phyloP scores from a whole-genome alignment of 2,113 vertebrate genomes.

The Columbina picui region DNA sequence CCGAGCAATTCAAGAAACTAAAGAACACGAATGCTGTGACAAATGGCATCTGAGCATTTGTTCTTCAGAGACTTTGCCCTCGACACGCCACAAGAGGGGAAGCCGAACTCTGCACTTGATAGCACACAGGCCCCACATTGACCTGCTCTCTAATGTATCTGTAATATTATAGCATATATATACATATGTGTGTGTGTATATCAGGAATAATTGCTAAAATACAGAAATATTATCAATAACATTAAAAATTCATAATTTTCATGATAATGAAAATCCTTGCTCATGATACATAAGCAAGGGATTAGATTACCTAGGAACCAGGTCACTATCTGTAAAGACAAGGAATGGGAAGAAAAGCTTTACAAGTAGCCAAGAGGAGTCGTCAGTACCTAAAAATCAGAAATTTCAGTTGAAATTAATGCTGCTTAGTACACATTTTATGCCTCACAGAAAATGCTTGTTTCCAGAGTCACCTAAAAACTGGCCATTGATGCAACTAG shows the following conservation, averaged over 20 bases:
- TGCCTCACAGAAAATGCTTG: neutral
- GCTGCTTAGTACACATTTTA: neutral
- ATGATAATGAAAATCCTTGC: neutral
- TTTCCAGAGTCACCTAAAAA: neutral
- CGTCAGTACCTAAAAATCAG: neutral
- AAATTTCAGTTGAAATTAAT: neutral
- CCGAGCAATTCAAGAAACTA: neutral
- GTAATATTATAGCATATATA: neutral
- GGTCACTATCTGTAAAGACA: neutral
- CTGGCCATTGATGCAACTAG: neutral
- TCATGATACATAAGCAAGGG: neutral
- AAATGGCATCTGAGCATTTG: neutral
- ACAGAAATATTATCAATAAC: neutral
- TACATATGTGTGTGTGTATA: neutral
- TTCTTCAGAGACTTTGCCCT: neutral
- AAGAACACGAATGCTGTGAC: neutral
- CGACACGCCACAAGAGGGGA: neutral
- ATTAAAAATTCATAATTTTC: neutral
- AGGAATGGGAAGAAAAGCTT: neutral
- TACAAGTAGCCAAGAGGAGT: neutral
- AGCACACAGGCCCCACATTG: rapidly evolving
- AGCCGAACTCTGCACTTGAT: neutral
- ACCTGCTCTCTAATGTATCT: neutral
- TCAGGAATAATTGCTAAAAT: neutral
- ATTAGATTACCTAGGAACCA: neutral